These are phyloP conservation scores for Fregata magnificens DNA, from an alignment of 2,113 vertebrate genomes.

Conservation along the genomic window DNA sequence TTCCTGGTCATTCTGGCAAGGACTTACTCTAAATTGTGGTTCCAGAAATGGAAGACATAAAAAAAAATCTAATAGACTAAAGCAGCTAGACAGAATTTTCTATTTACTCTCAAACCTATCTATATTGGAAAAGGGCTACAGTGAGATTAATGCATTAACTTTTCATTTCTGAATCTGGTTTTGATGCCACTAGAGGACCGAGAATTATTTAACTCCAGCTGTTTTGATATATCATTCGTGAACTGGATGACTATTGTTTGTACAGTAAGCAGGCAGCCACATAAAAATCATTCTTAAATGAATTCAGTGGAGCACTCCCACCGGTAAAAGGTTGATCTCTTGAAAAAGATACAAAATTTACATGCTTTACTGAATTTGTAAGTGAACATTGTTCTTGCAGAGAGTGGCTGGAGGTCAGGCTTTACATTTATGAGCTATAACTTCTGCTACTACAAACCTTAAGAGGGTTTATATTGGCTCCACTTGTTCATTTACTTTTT, in stretches of 20 bases:
- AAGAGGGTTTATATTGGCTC: not conserved
- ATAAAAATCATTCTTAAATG: slow-evolving; percentile 56
- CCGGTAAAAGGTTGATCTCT: slow-evolving; percentile 13
- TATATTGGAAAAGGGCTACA: slow-evolving; percentile 41
- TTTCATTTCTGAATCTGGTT: slow-evolving; percentile 55
- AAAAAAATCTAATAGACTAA: slow-evolving; percentile 41
- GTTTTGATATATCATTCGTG: slow-evolving; percentile 31
- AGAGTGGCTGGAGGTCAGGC: slow-evolving; percentile 6
- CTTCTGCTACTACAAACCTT: not conserved
- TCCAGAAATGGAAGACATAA: slow-evolving; percentile 22
- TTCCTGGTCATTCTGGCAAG: slow-evolving; percentile 24
- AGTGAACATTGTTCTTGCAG: not conserved
- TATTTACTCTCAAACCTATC: slow-evolving; percentile 56
- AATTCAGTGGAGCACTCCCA: slow-evolving; percentile 28
- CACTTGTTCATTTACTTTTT: slow-evolving; percentile 35
- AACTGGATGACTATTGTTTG: slow-evolving; percentile 33
- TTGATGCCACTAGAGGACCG: slow-evolving; percentile 3
- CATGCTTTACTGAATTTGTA: slow-evolving; percentile 40
- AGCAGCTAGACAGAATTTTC: slow-evolving; percentile 44
- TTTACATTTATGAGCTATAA: slow-evolving; percentile 18
- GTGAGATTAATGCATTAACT: slow-evolving; percentile 53
- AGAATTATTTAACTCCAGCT: slow-evolving; percentile 61
- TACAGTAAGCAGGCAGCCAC: slow-evolving; percentile 31
- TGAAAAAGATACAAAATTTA: slow-evolving; percentile 46
- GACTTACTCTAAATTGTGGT: slow-evolving; percentile 51